Evolutionary conservation across 2,113 vertebrate species (phyloP).

Genomic region (Python bivittatus): DNA sequence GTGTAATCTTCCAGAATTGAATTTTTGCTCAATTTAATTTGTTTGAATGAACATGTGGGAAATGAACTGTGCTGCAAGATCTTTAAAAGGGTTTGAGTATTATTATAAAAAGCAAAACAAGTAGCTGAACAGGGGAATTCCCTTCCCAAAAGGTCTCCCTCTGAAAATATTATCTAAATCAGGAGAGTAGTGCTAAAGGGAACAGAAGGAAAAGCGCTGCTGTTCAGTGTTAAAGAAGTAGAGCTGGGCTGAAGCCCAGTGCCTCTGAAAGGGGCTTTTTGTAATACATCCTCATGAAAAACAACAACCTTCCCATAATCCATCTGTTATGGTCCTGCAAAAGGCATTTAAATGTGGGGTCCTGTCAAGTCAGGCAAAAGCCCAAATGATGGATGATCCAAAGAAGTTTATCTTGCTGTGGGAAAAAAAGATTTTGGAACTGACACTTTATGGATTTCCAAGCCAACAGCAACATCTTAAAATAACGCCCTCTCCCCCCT

Average conservation of each 20-base stretch:
- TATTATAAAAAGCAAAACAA: conserved; percentile 41
- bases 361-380: conserved; percentile 83
- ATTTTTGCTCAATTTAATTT: conserved; percentile 61
- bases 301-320: conserved; percentile 67
- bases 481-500: conserved; percentile 83
- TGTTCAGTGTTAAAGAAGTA: conserved; percentile 68
- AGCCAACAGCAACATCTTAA: conserved; percentile 96
- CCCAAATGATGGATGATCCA: conserved; percentile 83
- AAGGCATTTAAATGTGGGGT: conserved; percentile 76
- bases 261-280: conserved; percentile 78
- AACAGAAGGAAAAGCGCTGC: conserved; percentile 44
- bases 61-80: conserved; percentile 28
- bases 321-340: conserved; percentile 71
- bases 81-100: conserved; percentile 45
- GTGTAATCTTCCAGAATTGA: conserved; percentile 67
- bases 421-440: conserved; percentile 92
- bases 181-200: fast-evolving
- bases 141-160: neutral
- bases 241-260: conserved; percentile 66
- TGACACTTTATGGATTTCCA: conserved; percentile 77
- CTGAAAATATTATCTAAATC: neutral
- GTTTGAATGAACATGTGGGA: conserved; percentile 51
- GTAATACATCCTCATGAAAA: conserved; percentile 67
- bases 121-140: neutral
- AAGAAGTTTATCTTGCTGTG: conserved; percentile 91